Evolutionary conservation across 2,888 invertebrate genomes (phyloP).

Genomic region (Colostygia pectinataria): DNA sequence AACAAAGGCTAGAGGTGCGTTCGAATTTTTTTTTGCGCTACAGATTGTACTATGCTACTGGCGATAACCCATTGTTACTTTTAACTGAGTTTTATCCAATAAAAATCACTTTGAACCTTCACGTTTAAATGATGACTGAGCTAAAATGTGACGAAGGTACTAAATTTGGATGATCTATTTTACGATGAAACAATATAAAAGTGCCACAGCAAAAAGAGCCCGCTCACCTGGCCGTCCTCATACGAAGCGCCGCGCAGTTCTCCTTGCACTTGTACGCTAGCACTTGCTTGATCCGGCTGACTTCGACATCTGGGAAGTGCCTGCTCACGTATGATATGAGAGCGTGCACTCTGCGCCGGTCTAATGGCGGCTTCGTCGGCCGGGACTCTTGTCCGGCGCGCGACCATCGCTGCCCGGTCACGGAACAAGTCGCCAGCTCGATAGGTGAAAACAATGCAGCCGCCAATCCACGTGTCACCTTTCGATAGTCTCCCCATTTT

Average conservation of each 20-base stretch:
- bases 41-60: no score
- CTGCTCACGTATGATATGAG: slow-evolving; percentile 89
- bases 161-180: no score
- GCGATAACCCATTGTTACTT: no score
- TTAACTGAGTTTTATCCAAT: no score
- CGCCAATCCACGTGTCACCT: slow-evolving; percentile 87
- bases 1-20: background rate
- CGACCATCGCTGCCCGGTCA: slow-evolving; percentile 90
- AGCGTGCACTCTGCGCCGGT: slow-evolving; percentile 88
- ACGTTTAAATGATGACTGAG: no score
- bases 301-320: slow-evolving; percentile 88
- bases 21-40: no score
- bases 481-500: slow-evolving; percentile 89
- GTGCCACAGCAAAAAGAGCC: no score
- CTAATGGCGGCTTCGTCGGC: slow-evolving; percentile 89
- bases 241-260: slow-evolving; percentile 88
- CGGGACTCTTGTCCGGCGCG: slow-evolving; percentile 87
- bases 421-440: slow-evolving; percentile 88
- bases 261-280: slow-evolving; percentile 91
- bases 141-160: no score
- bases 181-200: no score
- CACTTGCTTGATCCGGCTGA: slow-evolving; percentile 89
- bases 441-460: slow-evolving; percentile 89
- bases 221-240: slow-evolving; percentile 87
- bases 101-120: no score